Evolutionary conservation across 2,888 invertebrate genomes (phyloP), one percentile per base, ranked within the genome.

Genomic region (Seira musarum): DNA sequence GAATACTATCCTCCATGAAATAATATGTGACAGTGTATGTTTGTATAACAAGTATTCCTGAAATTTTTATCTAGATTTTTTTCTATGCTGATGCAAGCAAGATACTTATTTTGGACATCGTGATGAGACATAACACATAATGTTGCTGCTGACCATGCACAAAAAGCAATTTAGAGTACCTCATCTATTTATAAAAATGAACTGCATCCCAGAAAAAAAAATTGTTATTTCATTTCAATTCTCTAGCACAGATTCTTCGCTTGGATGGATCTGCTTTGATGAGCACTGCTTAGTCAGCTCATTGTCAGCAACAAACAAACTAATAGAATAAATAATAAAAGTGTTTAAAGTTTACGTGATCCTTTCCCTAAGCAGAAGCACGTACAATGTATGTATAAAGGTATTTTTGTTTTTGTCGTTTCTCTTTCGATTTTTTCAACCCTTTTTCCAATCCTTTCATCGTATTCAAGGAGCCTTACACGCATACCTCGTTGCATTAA

Each of bases 351-450:
- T 57, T 15, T 57, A 57, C 57, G 15, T 57, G 57, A 57, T 57
- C 57, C 17, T 57, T 15, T 17, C 57, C 17, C 57, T 57, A 57
- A 8, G 5, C 57, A 57, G n/a, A 57, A 57, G 17, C 57, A 57
- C 17, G 57, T 15, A 57, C 57, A 57, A 13, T 57, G 17, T 17
- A 57, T 3, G 57, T 57, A 57, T 57, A 57, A 17, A 57, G 57
- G 57, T n/a, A 57, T 8, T 46, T 46, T 64, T 24, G 40, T 49
- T 64, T 63, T 72, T 6, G n/a, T n/a, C n/a, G 40, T 35, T 63
- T 64, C 49, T 53, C 65, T 71, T 30, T 61, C 77, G 68, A 72
- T 67, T 72, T n/a, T n/a, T n/a, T 80, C 73, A 69, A 67, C 57
- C 70, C 71, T 71, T 71, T 71, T 61, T 66, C 71, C 78, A 71